phyloP scores from a whole-genome alignment of 1,140 invertebrate genomes.

The Brachystomella parvula region DNA sequence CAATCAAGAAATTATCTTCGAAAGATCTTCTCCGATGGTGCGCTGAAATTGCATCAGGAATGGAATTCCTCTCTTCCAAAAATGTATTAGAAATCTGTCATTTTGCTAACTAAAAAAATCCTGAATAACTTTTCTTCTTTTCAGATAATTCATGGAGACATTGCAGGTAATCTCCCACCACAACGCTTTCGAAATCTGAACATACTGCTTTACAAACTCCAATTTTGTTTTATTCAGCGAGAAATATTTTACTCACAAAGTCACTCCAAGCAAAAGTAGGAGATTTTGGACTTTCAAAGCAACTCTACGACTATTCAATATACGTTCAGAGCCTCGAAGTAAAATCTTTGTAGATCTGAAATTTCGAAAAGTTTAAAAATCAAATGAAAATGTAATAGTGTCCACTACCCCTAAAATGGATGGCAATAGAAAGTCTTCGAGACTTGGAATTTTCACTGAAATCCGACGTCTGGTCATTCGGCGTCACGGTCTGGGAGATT shows the following conservation, averaged over 20 bases:
- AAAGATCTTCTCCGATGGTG: slow-evolving; percentile 5
- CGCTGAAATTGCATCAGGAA: slow-evolving; percentile 4
- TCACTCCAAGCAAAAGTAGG: slow-evolving; percentile 20
- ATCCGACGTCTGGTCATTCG: slow-evolving; percentile 49
- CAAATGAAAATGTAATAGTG: neutral
- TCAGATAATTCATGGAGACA: slow-evolving; percentile 6
- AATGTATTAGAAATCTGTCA: slow-evolving; percentile 8
- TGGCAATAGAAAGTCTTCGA: slow-evolving; percentile 47
- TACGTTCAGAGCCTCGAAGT: slow-evolving; percentile 8
- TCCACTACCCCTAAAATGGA: slow-evolving; percentile 46
- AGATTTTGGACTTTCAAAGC: slow-evolving; percentile 25
- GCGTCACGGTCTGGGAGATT: slow-evolving; percentile 46
- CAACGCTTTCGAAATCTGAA: neutral
- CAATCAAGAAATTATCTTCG: neutral
- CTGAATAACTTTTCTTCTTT: neutral
- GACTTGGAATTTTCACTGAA: slow-evolving; percentile 44
- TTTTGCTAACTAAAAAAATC: neutral
- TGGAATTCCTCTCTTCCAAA: slow-evolving; percentile 7
- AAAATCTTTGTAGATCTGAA: neutral
- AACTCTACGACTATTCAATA: slow-evolving; percentile 20
- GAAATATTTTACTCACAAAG: slow-evolving; percentile 21
- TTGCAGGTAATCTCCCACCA: slow-evolving; percentile 6
- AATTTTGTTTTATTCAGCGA: neutral
- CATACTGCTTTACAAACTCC: neutral
- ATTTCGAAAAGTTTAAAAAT: neutral